Conservation (phyloP, 2,113 vertebrate genomes). For the Brachypteracias leptosomus region DNA sequence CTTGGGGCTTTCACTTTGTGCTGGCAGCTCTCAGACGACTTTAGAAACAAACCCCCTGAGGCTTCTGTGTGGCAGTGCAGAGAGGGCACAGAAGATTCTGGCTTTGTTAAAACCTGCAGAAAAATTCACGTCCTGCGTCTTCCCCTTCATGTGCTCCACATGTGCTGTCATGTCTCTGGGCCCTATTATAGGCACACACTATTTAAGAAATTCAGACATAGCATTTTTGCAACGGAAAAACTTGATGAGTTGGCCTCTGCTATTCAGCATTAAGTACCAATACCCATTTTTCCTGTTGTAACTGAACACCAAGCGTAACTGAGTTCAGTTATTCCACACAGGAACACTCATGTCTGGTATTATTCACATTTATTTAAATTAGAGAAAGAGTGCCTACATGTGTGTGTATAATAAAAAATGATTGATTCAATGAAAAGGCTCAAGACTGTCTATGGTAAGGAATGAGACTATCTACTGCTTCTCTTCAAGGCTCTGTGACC, state of each 20-base stretch:
- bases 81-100: slow-evolving; percentile 44
- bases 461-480: not conserved
- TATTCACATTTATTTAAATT: not conserved
- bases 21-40: slow-evolving; percentile 48
- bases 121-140: slow-evolving; percentile 41
- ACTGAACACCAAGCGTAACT: not conserved
- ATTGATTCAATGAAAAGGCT: not conserved
- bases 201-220: slow-evolving; percentile 12
- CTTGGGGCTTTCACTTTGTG: slow-evolving; percentile 46
- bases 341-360: not conserved
- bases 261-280: slow-evolving; percentile 21
- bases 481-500: not conserved
- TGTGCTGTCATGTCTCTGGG: slow-evolving; percentile 48
- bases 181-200: not conserved
- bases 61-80: slow-evolving; percentile 42
- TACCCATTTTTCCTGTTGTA: not conserved
- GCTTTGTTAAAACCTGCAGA: slow-evolving; percentile 64
- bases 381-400: not conserved
- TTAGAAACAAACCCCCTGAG: slow-evolving; percentile 9
- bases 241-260: not conserved
- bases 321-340: not conserved
- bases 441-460: not conserved
- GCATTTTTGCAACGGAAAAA: slow-evolving; percentile 11
- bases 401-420: not conserved
- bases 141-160: not conserved